Conservation (phyloP, 2,113 vertebrate genomes). For the Sinocyclocheilus anshuiensis region DNA sequence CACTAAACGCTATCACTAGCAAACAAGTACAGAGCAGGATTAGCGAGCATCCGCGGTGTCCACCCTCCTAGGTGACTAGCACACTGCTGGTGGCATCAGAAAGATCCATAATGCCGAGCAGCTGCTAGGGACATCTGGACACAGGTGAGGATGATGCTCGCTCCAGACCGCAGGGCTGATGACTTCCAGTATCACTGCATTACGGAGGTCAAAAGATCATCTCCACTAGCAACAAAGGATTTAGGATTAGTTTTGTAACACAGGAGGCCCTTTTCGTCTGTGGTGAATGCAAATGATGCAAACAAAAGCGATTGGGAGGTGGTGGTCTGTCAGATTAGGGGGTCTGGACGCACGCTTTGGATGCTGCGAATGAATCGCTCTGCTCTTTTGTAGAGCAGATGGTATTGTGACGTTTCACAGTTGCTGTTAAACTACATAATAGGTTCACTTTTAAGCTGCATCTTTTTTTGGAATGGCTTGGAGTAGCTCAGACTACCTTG, state of each 20-base stretch:
- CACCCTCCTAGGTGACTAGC: conserved; percentile 61
- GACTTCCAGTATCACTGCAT: conserved; percentile 27
- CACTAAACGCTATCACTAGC: conserved; percentile 66
- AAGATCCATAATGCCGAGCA: conserved; percentile 67
- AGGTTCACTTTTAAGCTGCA: background rate
- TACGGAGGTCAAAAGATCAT: conserved; percentile 49
- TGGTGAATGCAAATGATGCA: conserved; percentile 39
- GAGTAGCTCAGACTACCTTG: background rate
- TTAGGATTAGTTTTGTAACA: conserved; percentile 47
- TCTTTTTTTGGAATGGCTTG: background rate
- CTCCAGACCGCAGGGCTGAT: background rate
- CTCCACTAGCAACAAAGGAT: conserved; percentile 42
- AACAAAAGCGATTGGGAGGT: conserved; percentile 21
- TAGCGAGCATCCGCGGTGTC: conserved; percentile 69
- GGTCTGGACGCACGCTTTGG: conserved; percentile 16
- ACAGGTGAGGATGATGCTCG: conserved; percentile 33
- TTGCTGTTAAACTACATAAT: background rate
- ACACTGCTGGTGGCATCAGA: conserved; percentile 52
- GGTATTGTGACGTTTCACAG: conserved; percentile 4
- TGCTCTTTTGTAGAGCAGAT: background rate
- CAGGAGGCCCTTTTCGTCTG: conserved; percentile 16
- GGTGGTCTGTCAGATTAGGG: conserved; percentile 37
- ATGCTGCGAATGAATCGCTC: background rate
- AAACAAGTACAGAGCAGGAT: conserved; percentile 80
- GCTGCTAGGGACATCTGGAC: conserved; percentile 67